Evolutionary conservation across 2,888 invertebrate genomes (phyloP).

Genomic region (Epinotia ramella): DNA sequence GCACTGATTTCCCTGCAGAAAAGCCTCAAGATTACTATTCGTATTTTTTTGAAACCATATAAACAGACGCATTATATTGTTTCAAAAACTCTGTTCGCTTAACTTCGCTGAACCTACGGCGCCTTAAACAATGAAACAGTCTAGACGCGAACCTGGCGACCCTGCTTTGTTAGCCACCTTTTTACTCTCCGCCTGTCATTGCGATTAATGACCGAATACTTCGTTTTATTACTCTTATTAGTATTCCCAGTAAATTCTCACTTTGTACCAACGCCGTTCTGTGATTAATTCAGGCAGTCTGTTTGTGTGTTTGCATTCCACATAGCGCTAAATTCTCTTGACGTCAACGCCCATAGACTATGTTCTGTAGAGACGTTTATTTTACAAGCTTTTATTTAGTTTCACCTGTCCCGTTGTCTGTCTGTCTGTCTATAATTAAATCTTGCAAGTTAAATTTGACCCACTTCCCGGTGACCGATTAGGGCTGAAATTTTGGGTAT

Average conservation of each 20-base stretch:
- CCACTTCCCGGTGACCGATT: too few species aligned
- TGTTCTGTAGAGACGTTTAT: slow-evolving; percentile 6
- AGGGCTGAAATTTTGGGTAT: too few species aligned
- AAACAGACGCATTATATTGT: too few species aligned
- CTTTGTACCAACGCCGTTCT: slow-evolving; percentile 32
- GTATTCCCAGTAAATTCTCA: slow-evolving; percentile 23
- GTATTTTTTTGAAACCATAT: too few species aligned
- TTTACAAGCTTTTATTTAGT: too few species aligned
- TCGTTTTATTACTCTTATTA: slow-evolving; percentile 4
- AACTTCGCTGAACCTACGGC: too few species aligned
- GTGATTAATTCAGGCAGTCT: slow-evolving; percentile 36
- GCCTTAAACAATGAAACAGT: not conserved
- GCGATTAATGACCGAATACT: slow-evolving; percentile 36
- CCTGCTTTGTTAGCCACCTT: slow-evolving; percentile 3
- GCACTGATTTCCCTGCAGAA: too few species aligned
- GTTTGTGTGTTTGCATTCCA: slow-evolving; percentile 27
- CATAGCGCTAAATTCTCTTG: slow-evolving; percentile 39
- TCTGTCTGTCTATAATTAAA: too few species aligned
- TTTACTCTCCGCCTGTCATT: not conserved
- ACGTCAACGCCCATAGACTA: slow-evolving; percentile 4
- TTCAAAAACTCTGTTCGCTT: too few species aligned
- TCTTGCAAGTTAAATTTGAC: too few species aligned
- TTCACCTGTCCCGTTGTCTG: too few species aligned
- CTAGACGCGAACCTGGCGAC: not conserved
- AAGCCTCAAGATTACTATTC: too few species aligned